Base-by-base conservation (phyloP, 2,888 invertebrate species). In the Geophilus truncorum region DNA sequence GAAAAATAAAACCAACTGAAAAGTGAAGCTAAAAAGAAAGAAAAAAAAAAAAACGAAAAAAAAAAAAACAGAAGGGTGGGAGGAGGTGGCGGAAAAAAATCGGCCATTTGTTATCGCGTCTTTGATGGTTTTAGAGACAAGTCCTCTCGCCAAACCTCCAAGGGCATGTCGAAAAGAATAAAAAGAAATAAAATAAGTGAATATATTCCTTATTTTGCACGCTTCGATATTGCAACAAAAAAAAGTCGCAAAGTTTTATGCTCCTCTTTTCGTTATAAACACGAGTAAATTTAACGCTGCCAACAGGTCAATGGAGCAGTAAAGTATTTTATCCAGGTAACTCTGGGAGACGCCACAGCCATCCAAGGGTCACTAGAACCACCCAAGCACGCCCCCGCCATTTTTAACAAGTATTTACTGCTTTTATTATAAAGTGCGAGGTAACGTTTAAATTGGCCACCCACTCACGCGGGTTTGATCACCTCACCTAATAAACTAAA, bases 1-100 rank as follows among this genome's bases (percentile, higher is more conserved):
- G 77, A 77, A 77, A 77, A 77, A 77, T 77, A 77, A 77, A 77
- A 77, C 21, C 77, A 18, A 62, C 36, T 77, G 77, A 32, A 77
- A 77, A 36, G 34, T 77, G 62, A 62, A 62, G 62, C 62, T 62
- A 25, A 62, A 62, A n/a, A n/a, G n/a, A n/a, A n/a, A n/a, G n/a
- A n/a, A n/a, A n/a, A n/a, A n/a, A 62, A 62, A 23, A 23, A 28
- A 23, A 62, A 7, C 7, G 62, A 62, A 45, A n/a, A n/a, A n/a
- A n/a, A 62, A 62, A 23, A 23, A 28, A 23, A 62, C 21, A 23
- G 62, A 62, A 45, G 45, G 45, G 45, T n/a, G n/a, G 45, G 45
- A 18, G 45, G 32, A 32, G n/a, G 32, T 32, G 32, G 32, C 5
- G 18, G 45, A 77, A 77, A 77, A 32, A 36, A 77, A 36, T 36